These are phyloP conservation scores for Rhingia rostrata DNA, from an alignment of 2,888 invertebrate species.

Conservation along the genomic window DNA sequence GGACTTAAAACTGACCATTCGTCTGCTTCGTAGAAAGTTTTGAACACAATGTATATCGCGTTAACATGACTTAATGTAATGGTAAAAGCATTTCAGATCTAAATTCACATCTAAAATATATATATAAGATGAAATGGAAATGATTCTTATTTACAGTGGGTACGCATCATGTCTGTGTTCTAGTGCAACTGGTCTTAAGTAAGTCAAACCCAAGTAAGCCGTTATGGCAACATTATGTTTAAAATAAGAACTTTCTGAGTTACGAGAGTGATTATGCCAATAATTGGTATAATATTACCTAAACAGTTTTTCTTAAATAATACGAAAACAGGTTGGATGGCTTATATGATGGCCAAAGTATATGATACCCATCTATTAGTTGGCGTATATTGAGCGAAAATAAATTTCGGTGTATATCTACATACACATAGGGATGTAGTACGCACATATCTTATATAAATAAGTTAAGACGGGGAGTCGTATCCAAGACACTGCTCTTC, in stretches of 20 bases:
- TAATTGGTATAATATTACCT: background rate
- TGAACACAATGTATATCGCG: slow-evolving; percentile 20
- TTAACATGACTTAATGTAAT: slow-evolving; percentile 15
- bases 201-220: too few relatives aligned
- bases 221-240: too few relatives aligned
- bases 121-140: background rate
- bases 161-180: too few relatives aligned
- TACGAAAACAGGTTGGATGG: slow-evolving; percentile 11
- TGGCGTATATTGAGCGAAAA: slow-evolving; percentile 1
- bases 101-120: slow-evolving; percentile 3
- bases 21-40: slow-evolving; percentile 44
- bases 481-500: slow-evolving; percentile 59
- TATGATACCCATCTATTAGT: slow-evolving; percentile 19
- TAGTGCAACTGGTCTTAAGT: too few relatives aligned
- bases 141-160: background rate
- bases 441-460: slow-evolving; percentile 14
- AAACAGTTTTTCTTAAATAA: background rate
- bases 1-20: slow-evolving; percentile 39
- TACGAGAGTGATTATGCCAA: background rate
- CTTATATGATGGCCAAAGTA: slow-evolving; percentile 1
- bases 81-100: slow-evolving; percentile 19
- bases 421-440: background rate
- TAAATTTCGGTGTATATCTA: slow-evolving; percentile 5
- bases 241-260: background rate
- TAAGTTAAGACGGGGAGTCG: slow-evolving; percentile 48